These are phyloP conservation scores for Stichopus chloronotus DNA, from an alignment of 35 echinoderm and acorn worm species.

Conservation along the genomic window DNA sequence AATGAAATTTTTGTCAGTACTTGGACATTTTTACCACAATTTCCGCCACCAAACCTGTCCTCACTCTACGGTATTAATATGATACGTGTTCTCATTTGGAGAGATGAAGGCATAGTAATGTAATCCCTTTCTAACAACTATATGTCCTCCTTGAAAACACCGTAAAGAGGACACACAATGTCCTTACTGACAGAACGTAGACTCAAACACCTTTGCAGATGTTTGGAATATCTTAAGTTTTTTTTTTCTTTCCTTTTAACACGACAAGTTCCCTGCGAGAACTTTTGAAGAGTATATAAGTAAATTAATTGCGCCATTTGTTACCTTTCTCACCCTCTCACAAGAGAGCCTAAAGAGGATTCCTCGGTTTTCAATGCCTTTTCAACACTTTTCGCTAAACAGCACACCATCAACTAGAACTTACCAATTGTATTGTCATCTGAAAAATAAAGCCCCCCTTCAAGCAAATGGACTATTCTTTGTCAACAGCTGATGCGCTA, in stretches of 20 bases:
- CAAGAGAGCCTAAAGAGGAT: background rate
- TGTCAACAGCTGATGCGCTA: constrained; percentile 57
- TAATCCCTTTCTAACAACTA: no score
- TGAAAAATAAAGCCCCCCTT: constrained; percentile 42
- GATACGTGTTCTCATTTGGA: no score
- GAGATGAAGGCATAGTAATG: no score
- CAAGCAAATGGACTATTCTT: constrained; percentile 35
- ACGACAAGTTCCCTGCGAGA: background rate
- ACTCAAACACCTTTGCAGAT: no score
- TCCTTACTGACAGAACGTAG: no score
- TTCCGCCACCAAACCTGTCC: no score
- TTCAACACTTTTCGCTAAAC: background rate
- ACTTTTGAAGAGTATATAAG: background rate
- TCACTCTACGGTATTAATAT: no score
- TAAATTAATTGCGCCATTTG: constrained; percentile 11
- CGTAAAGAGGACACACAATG: no score
- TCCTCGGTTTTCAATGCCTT: background rate
- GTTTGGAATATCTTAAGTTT: no score
- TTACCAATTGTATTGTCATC: background rate
- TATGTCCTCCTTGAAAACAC: no score
- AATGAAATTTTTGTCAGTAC: no score
- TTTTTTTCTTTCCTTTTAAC: background rate
- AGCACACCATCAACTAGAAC: background rate
- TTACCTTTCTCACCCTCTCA: background rate
- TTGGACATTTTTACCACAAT: no score